Evolutionary conservation across 2,113 vertebrate species (phyloP), one percentile per base, ranked within the genome.

Genomic region (Carassius auratus): DNA sequence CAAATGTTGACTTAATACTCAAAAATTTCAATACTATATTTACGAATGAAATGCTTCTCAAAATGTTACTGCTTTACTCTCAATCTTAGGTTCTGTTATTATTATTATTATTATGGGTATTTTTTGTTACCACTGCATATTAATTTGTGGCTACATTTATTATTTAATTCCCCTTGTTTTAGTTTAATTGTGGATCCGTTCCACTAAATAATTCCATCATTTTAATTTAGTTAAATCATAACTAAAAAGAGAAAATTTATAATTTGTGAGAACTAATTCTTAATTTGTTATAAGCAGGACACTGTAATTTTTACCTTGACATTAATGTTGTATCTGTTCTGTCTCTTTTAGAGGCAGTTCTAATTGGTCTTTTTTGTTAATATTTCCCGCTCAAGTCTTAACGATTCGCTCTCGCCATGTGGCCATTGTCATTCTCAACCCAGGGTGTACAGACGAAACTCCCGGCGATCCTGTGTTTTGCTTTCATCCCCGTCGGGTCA

Each of bases 341-440:
- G 6, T 15, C 38, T 26, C n/a, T 75, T 42, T 75, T 45, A 50
- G 12, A 15, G n/a, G 71, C 71, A 26, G 26, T 75, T 59, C 17
- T 71, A 48, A 68, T 76, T 45, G 9, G 5, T 17, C 36, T 66
- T 33, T 75, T 38, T 55, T 73, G 4, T 73, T 12, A 7, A 14
- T 23, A 62, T 86, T 76, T 76, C 57, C 52, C 9, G 2, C 26
- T 50, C 38, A 81, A 23, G 33, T 61, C 69, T 45, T 45, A 61
- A 76, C 21, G 48, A 76, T 50, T 73, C 50, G 10, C 50, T 52
- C 71, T 30, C 15, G 71, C 55, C 50, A 42, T 86, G 79, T 81
- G 79, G 45, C 57, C 33, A 83, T 45, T 83, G 85, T 86, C 74
- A 66, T 82, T 66, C 42, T 82, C 42, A 59, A 81, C 38, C 9